Evolutionary conservation across 64 coral and sea anemone genomes (phyloP).

Genomic region (Stylophora pistillata): DNA sequence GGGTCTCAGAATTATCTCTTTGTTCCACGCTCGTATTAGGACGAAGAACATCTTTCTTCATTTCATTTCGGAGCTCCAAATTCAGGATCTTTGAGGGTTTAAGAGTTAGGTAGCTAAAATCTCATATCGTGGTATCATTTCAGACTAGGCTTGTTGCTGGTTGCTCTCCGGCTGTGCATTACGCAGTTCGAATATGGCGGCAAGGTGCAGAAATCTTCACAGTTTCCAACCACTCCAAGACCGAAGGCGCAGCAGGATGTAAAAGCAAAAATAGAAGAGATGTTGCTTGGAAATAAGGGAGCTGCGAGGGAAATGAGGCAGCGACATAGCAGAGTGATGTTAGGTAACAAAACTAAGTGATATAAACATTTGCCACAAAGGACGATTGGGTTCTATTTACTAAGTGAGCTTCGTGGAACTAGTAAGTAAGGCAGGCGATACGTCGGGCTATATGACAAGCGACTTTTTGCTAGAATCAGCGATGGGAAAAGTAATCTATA

Average conservation of each 20-base stretch:
- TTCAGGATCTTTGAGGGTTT: too few relatives aligned
- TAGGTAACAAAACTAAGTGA: not conserved
- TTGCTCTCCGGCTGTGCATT: slow-evolving; percentile 89
- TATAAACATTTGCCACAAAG: not conserved
- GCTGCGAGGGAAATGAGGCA: slow-evolving; percentile 98
- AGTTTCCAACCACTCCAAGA: slow-evolving; percentile 32
- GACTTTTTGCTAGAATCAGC: too few relatives aligned
- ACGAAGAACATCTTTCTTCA: too few relatives aligned
- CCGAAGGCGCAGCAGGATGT: slow-evolving; percentile 60
- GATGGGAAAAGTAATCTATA: too few relatives aligned
- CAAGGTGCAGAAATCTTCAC: slow-evolving; percentile 61
- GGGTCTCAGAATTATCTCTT: too few relatives aligned
- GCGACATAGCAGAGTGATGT: slow-evolving; percentile 53
- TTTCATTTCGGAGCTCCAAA: too few relatives aligned
- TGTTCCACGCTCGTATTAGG: too few relatives aligned
- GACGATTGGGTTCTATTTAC: too few relatives aligned
- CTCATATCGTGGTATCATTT: not conserved
- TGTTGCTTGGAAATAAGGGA: slow-evolving; percentile 74
- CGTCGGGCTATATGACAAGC: too few relatives aligned
- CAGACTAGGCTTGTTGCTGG: slow-evolving; percentile 85
- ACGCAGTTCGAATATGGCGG: slow-evolving; percentile 84
- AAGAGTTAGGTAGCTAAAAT: too few relatives aligned
- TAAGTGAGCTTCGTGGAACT: too few relatives aligned
- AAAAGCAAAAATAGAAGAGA: slow-evolving; percentile 86
- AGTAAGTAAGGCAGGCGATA: too few relatives aligned